Evolutionary conservation across 2,113 vertebrate species (phyloP).

Genomic region (Plecotus auritus): DNA sequence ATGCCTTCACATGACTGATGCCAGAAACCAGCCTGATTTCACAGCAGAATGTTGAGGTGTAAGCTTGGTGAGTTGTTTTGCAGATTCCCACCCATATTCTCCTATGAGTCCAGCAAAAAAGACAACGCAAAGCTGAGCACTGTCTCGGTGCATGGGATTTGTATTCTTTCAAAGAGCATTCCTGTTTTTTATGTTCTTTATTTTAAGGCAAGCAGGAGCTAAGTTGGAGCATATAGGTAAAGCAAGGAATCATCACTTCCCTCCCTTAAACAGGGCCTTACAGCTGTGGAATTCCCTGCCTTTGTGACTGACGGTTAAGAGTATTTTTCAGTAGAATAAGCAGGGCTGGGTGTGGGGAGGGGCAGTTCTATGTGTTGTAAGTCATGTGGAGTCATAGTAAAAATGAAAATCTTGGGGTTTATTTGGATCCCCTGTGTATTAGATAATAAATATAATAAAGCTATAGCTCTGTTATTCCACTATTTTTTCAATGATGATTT

Average conservation of each 20-base stretch:
- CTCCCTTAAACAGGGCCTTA: constrained; percentile 40
- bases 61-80: not conserved
- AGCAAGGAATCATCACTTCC: not conserved
- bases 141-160: not conserved
- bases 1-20: not conserved
- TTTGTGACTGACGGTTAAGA: not conserved
- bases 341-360: not conserved
- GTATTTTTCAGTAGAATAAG: constrained; percentile 28
- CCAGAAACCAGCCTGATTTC: not conserved
- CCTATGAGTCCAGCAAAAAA: not conserved
- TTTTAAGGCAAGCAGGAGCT: constrained; percentile 23
- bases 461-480: constrained; percentile 35
- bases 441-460: constrained; percentile 59
- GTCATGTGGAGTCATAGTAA: constrained; percentile 65
- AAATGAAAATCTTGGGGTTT: constrained; percentile 72
- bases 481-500: constrained; percentile 51
- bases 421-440: constrained; percentile 32
- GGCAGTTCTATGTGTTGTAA: constrained; percentile 31
- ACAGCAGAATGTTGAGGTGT: not conserved
- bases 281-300: not conserved
- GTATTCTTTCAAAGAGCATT: not conserved
- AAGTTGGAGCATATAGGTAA: not conserved
- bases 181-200: constrained; percentile 11
- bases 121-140: not conserved
- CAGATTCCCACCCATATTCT: not conserved